Evolutionary conservation across 2,888 invertebrate species (phyloP).

Genomic region (Andrena bicolor): DNA sequence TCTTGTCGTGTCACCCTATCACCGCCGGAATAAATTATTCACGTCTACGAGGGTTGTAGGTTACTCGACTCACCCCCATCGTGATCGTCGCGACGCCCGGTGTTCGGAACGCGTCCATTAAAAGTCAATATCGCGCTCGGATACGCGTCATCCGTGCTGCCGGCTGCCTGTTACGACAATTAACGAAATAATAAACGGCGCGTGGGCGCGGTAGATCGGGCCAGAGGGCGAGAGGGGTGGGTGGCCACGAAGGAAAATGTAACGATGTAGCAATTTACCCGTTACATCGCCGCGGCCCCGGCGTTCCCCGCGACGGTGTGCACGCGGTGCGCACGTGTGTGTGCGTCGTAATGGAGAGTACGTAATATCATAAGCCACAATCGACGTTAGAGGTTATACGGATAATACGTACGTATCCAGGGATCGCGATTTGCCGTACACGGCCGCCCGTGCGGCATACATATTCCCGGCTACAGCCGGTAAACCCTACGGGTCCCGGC

Average conservation of each 20-base stretch:
- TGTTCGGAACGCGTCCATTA: slow-evolving; percentile 18
- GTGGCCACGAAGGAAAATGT: slow-evolving; percentile 57
- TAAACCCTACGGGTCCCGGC: slow-evolving; percentile 74
- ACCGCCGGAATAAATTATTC: slow-evolving; percentile 8
- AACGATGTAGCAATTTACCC: slow-evolving; percentile 71
- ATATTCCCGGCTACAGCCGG: slow-evolving; percentile 70
- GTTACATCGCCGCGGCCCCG: slow-evolving; percentile 50
- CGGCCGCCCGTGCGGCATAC: slow-evolving; percentile 67
- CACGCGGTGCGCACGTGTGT: background rate
- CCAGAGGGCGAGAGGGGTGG: slow-evolving; percentile 1
- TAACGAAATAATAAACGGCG: slow-evolving; percentile 59
- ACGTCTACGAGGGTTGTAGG: background rate
- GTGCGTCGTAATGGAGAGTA: slow-evolving; percentile 62
- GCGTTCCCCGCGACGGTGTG: slow-evolving; percentile 1
- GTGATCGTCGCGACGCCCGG: too few species aligned
- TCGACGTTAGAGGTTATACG: slow-evolving; percentile 71
- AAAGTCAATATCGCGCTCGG: slow-evolving; percentile 12
- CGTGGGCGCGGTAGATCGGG: slow-evolving; percentile 17
- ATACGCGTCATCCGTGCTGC: slow-evolving; percentile 9
- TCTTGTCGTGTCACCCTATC: slow-evolving; percentile 1
- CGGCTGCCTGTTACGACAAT: slow-evolving; percentile 40
- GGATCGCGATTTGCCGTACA: slow-evolving; percentile 75
- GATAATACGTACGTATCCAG: slow-evolving; percentile 71
- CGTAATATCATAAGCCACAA: slow-evolving; percentile 71
- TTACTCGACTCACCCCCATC: background rate